phyloP scores from a whole-genome alignment of 2,797 vertebrate genomes.

The Chaetophractus vellerosus region DNA sequence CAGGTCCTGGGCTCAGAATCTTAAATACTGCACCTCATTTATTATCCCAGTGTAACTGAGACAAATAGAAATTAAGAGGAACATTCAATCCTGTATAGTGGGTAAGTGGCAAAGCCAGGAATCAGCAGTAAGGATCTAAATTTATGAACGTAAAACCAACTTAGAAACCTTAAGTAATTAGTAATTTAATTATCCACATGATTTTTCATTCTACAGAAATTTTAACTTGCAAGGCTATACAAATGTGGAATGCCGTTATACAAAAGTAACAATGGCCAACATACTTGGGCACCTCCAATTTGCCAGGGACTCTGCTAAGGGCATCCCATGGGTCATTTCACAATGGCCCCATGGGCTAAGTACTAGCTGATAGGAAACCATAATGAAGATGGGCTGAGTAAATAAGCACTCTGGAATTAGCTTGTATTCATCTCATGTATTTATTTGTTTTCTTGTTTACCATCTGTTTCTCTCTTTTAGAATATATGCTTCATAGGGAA shows the following conservation, averaged over 20 bases:
- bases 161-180: not conserved
- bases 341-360: accelerated
- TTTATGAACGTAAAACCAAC: not conserved
- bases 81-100: not conserved
- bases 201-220: not conserved
- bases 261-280: not conserved
- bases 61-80: not conserved
- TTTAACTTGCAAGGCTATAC: not conserved
- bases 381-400: not conserved
- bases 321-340: accelerated
- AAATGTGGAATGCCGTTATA: not conserved
- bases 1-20: not conserved
- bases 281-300: not conserved
- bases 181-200: not conserved
- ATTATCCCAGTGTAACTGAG: not conserved
- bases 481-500: not conserved
- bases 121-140: not conserved
- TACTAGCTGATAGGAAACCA: not conserved
- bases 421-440: not conserved
- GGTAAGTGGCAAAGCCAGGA: not conserved
- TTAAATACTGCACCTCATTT: not conserved
- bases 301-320: not conserved
- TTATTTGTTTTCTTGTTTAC: not conserved
- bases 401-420: not conserved
- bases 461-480: not conserved